phyloP scores from a whole-genome alignment of 2,888 invertebrate species.

The Scrobipalpa costella region DNA sequence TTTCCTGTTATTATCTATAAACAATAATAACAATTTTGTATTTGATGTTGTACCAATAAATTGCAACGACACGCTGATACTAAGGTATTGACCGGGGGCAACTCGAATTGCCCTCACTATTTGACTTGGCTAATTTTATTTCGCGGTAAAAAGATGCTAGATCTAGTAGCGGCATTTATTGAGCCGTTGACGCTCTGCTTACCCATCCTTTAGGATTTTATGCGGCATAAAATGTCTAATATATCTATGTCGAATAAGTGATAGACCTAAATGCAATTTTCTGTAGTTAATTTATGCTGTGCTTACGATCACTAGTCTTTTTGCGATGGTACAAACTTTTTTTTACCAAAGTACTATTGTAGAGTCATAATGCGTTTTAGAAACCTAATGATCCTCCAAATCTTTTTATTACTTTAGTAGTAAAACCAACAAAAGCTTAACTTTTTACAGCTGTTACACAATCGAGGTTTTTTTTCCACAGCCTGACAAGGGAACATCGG shows the following conservation, averaged over 20 bases:
- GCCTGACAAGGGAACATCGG: constrained; percentile 49
- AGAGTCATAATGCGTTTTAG: neutral
- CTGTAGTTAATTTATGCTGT: neutral
- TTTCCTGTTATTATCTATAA: constrained; percentile 16
- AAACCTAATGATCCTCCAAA: constrained; percentile 16
- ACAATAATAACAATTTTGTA: neutral
- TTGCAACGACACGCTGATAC: too few relatives aligned
- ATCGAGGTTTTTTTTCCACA: constrained; percentile 33
- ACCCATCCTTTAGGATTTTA: too few relatives aligned
- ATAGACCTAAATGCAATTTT: too few relatives aligned
- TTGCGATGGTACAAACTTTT: neutral
- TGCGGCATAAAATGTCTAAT: too few relatives aligned
- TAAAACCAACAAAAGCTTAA: constrained; percentile 26
- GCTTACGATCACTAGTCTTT: neutral
- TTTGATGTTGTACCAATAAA: neutral
- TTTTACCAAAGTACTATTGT: neutral
- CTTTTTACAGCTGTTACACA: constrained; percentile 38
- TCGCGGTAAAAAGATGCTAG: too few relatives aligned
- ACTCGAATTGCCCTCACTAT: too few relatives aligned
- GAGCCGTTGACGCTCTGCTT: too few relatives aligned
- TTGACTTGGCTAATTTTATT: too few relatives aligned
- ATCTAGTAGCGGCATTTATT: too few relatives aligned
- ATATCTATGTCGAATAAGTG: too few relatives aligned
- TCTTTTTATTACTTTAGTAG: constrained; percentile 23
- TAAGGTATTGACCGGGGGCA: too few relatives aligned